Evolutionary conservation across 2,797 vertebrate species (phyloP).

Genomic region (Caiman crocodilus): DNA sequence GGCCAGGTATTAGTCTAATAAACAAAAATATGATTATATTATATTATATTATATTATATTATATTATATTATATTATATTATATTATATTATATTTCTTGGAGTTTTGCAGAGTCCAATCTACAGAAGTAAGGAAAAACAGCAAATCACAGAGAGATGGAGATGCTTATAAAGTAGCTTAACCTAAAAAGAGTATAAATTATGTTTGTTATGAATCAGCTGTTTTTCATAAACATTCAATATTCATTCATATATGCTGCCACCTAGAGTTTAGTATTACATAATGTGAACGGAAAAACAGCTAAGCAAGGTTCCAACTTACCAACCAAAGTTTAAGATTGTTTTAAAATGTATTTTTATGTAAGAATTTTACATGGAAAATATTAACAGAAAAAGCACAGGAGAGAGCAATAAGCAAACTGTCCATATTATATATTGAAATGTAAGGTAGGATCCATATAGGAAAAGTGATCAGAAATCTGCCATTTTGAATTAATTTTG

Average conservation of each 20-base stretch:
- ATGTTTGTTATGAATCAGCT: background rate
- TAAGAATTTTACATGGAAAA: conserved; percentile 7
- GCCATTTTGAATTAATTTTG: background rate
- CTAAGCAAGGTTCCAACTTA: background rate
- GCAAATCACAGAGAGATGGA: background rate
- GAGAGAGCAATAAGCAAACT: background rate
- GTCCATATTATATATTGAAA: background rate
- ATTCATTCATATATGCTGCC: conserved; percentile 76
- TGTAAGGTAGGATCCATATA: background rate
- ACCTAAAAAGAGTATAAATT: background rate
- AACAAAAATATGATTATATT: too few species aligned
- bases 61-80: too few species aligned
- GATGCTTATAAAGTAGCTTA: background rate
- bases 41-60: too few species aligned
- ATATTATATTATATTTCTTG: too few species aligned
- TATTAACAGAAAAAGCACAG: background rate
- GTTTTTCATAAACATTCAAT: conserved; percentile 35
- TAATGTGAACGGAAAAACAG: background rate
- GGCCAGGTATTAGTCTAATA: too few species aligned
- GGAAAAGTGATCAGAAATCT: background rate
- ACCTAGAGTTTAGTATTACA: conserved; percentile 68
- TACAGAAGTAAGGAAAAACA: background rate
- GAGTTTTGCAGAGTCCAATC: too few species aligned
- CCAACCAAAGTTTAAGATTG: background rate
- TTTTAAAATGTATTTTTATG: background rate